Conservation (phyloP, 2,888 invertebrate species). For the Parnassius orleans region DNA sequence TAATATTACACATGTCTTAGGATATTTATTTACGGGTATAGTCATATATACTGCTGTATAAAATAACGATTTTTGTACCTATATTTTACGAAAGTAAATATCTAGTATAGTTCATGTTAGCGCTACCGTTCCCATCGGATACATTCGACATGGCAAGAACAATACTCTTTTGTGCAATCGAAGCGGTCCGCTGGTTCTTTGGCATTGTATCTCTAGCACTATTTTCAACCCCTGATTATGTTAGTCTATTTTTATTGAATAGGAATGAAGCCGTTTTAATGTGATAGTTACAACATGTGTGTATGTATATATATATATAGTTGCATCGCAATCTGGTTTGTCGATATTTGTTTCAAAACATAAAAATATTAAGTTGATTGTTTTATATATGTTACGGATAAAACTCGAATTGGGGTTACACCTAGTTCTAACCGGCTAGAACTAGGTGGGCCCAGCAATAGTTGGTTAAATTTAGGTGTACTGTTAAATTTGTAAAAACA, state of each 20-base stretch:
- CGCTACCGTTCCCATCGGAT: constrained; percentile 59
- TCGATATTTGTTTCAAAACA: no score
- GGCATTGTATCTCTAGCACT: constrained; percentile 45
- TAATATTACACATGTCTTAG: no score
- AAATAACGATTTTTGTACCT: constrained; percentile 7
- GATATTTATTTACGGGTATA: no score
- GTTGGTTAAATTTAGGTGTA: no score
- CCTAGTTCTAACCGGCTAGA: no score
- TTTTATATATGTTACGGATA: no score
- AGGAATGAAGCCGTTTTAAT: constrained; percentile 38
- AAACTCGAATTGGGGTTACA: no score
- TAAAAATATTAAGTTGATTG: no score
- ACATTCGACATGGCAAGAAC: constrained; percentile 74
- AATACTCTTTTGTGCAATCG: constrained; percentile 68
- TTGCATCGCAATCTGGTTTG: no score
- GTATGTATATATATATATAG: no score
- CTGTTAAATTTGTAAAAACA: no score
- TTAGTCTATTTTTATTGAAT: constrained; percentile 61
- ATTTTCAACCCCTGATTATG: constrained; percentile 64
- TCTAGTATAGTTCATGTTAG: constrained; percentile 55
- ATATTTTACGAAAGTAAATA: constrained; percentile 24
- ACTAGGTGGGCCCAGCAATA: no score
- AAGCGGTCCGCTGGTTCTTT: constrained; percentile 59
- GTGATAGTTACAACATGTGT: not conserved
- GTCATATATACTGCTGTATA: not conserved